Base-by-base conservation (phyloP, 1,140 invertebrate genomes). In the Hestina assimilis region DNA sequence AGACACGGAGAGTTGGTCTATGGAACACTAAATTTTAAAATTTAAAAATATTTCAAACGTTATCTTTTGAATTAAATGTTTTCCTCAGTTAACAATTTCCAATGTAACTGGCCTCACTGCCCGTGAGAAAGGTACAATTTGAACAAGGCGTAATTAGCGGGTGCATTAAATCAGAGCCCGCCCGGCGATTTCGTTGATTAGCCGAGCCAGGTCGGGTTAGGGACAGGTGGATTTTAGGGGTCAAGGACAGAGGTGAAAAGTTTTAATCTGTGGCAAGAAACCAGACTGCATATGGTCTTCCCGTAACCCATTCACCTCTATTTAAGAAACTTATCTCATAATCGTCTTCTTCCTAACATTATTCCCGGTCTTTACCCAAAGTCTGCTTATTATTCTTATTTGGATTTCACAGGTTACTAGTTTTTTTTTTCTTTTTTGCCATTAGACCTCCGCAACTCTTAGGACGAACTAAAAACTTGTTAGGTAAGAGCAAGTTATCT, bases 61-160 rank as follows among this genome's bases (percentile, higher is more conserved):
- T 9, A 5, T 28, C 12, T 14, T 15, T 14, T 0, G 6, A 15
- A 2, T 33, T 33, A 15, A 15, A 33, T 8, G 8, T 14, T 11
- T 14, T 4, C 8, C 12, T 14, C 2, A 19, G 29, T 6, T 24
- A 41, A 33, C 15, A 19, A 15, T 9, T 28, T 21, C 55, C 43
- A 24, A 61, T 75, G 56, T 43, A 69, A 71, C 72, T 66, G 66
- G 35, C 68, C 63, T 17, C 38, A 43, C 47, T 59, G 57, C 60
- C 76, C 82, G 82, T 85, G 84, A 84, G 84, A 87, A 87, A 87
- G 81, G 65, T 79, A 86, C 83, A 87, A 84, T 87, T 87, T 86
- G 83, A 86, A 87, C 84, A 87, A 83, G 79, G 78, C 83, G 76
- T 86, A 87, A 87, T 87, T 87, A 87, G 81, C 78, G 73, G 73